Evolutionary conservation across 2,888 invertebrate genomes (phyloP).

Genomic region (Drosophila flavopinicola): DNA sequence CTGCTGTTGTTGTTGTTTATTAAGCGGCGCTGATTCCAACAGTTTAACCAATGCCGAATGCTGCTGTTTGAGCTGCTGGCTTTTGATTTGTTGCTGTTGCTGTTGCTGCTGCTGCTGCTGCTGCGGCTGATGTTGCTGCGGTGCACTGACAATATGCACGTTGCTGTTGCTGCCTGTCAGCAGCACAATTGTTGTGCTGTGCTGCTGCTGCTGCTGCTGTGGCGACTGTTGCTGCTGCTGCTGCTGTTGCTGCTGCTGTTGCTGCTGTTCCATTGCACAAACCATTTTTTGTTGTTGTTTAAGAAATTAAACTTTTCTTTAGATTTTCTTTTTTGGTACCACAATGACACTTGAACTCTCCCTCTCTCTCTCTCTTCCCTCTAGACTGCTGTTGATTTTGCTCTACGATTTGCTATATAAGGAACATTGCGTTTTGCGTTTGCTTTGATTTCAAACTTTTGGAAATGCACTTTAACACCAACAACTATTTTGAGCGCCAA

Average conservation of each 20-base stretch:
- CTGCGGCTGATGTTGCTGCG: slow-evolving; percentile 50
- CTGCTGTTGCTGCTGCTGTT: slow-evolving; percentile 65
- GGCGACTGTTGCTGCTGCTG: slow-evolving; percentile 57
- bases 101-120: slow-evolving; percentile 59
- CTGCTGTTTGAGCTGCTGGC: slow-evolving; percentile 86
- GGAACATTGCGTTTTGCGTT: slow-evolving; percentile 76
- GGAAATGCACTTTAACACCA: slow-evolving; percentile 49
- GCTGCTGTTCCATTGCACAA: slow-evolving; percentile 84
- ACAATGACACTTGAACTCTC: slow-evolving; percentile 80
- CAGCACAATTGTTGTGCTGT: slow-evolving; percentile 78
- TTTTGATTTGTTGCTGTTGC: slow-evolving; percentile 70
- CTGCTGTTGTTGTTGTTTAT: slow-evolving; percentile 50
- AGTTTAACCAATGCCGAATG: slow-evolving; percentile 88
- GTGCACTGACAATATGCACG: slow-evolving; percentile 57
- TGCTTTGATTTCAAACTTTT: slow-evolving; percentile 52
- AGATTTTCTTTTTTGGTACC: slow-evolving; percentile 67
- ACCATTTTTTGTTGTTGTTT: slow-evolving; percentile 81
- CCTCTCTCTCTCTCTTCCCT: slow-evolving; percentile 18
- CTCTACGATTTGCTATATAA: slow-evolving; percentile 80
- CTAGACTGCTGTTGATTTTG: slow-evolving; percentile 48
- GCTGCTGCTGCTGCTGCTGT: slow-evolving; percentile 65
- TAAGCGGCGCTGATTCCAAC: slow-evolving; percentile 86
- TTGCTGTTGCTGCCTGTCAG: slow-evolving; percentile 66
- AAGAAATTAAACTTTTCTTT: slow-evolving; percentile 46
- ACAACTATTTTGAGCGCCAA: slow-evolving; percentile 44